Evolutionary conservation across 1,140 invertebrate species (phyloP).

Genomic region (Drosophila kurseongensis): DNA sequence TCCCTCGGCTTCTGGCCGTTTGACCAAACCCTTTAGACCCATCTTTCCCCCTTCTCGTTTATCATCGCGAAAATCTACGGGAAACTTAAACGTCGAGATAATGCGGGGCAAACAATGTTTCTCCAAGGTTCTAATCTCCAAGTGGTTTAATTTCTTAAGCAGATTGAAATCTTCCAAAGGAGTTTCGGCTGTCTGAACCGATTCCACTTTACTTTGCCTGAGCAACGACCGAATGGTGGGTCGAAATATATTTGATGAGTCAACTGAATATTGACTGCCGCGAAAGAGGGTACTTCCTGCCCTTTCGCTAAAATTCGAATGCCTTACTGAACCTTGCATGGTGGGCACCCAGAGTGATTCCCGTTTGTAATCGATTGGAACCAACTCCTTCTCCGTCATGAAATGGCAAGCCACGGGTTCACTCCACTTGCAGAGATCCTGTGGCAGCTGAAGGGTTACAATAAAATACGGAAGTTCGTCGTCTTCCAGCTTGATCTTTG

Average conservation of each 20-base stretch:
- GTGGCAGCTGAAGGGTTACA: constrained; percentile 52
- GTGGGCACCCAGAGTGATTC: not conserved
- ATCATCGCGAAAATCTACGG: constrained; percentile 56
- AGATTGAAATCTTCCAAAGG: constrained; percentile 44
- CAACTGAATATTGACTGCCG: not conserved
- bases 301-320: not conserved
- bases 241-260: constrained; percentile 47
- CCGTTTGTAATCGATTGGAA: no score
- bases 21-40: constrained; percentile 8
- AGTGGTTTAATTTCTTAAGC: constrained; percentile 17
- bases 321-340: not conserved
- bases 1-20: constrained; percentile 21
- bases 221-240: constrained; percentile 33
- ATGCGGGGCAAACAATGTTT: constrained; percentile 54
- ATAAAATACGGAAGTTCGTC: constrained; percentile 53
- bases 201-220: not conserved
- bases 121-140: constrained; percentile 40
- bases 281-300: not conserved
- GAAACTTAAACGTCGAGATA: constrained; percentile 70
- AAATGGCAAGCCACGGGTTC: constrained; percentile 62
- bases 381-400: constrained; percentile 13
- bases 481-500: constrained; percentile 1
- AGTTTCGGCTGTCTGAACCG: fast-evolving
- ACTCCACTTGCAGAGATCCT: constrained; percentile 65
- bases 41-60: constrained; percentile 1